Conservation (phyloP, 2,797 vertebrate genomes). For the Lepus oiostolus region DNA sequence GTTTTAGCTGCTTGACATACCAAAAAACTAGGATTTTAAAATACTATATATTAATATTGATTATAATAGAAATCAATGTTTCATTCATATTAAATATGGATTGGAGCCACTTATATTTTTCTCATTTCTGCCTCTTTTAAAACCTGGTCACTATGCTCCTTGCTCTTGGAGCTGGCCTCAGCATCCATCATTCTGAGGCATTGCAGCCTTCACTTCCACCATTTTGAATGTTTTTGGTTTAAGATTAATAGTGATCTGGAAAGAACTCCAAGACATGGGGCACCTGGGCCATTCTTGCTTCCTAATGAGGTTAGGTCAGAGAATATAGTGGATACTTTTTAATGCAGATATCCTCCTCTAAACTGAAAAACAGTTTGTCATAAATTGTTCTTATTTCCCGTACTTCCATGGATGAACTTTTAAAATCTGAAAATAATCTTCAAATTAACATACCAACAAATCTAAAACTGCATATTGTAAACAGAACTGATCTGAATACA, state of each 20-base stretch:
- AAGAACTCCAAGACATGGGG: not conserved
- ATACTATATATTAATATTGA: too few relatives aligned
- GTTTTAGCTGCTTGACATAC: not conserved
- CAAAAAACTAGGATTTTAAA: too few relatives aligned
- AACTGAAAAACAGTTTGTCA: not conserved
- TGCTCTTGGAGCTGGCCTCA: not conserved
- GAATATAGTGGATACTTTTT: not conserved
- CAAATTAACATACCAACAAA: not conserved
- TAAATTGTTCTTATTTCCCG: not conserved
- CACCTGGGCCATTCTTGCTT: not conserved
- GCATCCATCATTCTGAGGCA: not conserved
- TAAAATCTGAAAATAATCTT: not conserved
- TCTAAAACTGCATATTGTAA: constrained; percentile 12
- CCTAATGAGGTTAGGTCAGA: not conserved
- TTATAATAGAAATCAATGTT: too few relatives aligned
- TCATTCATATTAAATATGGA: too few relatives aligned
- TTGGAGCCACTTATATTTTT: not conserved
- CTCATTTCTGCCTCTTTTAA: not conserved
- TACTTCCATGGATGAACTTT: not conserved
- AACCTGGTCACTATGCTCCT: not conserved
- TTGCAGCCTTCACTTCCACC: not conserved
- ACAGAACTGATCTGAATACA: not conserved
- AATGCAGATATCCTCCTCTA: constrained; percentile 11
- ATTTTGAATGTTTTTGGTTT: not conserved
- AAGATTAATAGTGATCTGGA: constrained; percentile 5